Conservation (phyloP, 2,113 vertebrate species). For the Loxodonta africana region DNA sequence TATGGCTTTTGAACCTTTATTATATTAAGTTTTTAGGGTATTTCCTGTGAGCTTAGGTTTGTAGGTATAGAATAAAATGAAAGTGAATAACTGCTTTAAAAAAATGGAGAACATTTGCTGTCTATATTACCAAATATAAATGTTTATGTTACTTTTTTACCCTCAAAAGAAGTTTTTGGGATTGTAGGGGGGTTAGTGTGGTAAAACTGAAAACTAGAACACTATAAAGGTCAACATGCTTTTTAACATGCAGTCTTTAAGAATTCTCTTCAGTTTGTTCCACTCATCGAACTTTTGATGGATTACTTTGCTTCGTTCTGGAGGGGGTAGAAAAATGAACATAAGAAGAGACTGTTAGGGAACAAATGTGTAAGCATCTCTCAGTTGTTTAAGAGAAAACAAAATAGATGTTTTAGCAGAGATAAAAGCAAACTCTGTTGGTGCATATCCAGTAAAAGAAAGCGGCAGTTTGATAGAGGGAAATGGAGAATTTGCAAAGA, state of each 20-base stretch:
- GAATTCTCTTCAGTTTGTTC: neutral
- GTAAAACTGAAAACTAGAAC: neutral
- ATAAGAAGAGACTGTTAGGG: neutral
- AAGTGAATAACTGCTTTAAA: neutral
- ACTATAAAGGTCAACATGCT: neutral
- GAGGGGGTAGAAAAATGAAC: neutral
- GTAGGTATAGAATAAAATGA: neutral
- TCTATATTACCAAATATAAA: conserved; percentile 35
- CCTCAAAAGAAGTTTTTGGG: neutral
- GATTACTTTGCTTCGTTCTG: neutral
- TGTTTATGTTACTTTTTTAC: conserved; percentile 8
- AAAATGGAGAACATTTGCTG: conserved; percentile 18
- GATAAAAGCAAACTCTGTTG: neutral
- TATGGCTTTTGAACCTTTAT: conserved; percentile 30
- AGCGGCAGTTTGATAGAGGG: neutral
- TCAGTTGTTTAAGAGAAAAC: conserved; percentile 22
- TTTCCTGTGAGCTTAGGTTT: neutral
- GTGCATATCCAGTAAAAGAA: neutral
- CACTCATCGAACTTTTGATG: neutral
- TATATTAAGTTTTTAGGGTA: conserved; percentile 2
- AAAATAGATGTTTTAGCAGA: neutral
- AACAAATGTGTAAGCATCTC: neutral
- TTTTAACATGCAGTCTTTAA: conserved; percentile 15
- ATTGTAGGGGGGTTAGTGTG: neutral
- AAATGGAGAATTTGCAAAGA: conserved; percentile 30